phyloP scores from a whole-genome alignment of 2,888 invertebrate genomes.

The Herminia tarsipennalis region DNA sequence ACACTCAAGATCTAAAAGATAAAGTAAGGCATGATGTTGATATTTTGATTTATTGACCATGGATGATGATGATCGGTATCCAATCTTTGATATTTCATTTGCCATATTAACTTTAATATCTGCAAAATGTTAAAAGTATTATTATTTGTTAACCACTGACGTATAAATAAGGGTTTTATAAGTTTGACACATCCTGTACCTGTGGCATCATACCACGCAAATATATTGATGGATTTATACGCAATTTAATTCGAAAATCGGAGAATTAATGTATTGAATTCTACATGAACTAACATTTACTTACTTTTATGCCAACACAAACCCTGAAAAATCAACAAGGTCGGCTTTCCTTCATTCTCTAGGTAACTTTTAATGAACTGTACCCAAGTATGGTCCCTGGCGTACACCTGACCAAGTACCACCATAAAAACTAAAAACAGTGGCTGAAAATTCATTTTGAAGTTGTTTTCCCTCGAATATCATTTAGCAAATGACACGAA shows the following conservation, averaged over 20 bases:
- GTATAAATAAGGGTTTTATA: too few relatives aligned
- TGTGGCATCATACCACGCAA: too few relatives aligned
- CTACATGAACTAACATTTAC: too few relatives aligned
- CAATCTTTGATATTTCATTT: constrained; percentile 48
- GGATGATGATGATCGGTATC: constrained; percentile 45
- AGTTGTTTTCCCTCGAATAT: too few relatives aligned
- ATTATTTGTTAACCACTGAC: too few relatives aligned
- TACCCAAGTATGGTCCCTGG: constrained; percentile 36
- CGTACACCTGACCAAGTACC: constrained; percentile 18
- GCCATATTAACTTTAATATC: constrained; percentile 46
- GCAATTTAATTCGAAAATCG: too few relatives aligned
- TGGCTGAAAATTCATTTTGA: constrained; percentile 13
- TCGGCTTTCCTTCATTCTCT: constrained; percentile 61
- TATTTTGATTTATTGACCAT: constrained; percentile 29
- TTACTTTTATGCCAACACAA: constrained; percentile 64
- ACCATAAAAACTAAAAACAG: constrained; percentile 19
- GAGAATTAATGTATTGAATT: too few relatives aligned
- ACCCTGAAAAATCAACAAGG: constrained; percentile 46
- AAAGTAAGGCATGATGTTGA: constrained; percentile 55
- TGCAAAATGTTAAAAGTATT: constrained; percentile 42
- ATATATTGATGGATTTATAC: too few relatives aligned
- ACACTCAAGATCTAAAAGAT: constrained; percentile 64
- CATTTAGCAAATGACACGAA: background rate
- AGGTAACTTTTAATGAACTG: constrained; percentile 59
- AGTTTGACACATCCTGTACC: too few relatives aligned